phyloP scores from a whole-genome alignment of 2,888 invertebrate genomes.

The Netelia melanura region DNA sequence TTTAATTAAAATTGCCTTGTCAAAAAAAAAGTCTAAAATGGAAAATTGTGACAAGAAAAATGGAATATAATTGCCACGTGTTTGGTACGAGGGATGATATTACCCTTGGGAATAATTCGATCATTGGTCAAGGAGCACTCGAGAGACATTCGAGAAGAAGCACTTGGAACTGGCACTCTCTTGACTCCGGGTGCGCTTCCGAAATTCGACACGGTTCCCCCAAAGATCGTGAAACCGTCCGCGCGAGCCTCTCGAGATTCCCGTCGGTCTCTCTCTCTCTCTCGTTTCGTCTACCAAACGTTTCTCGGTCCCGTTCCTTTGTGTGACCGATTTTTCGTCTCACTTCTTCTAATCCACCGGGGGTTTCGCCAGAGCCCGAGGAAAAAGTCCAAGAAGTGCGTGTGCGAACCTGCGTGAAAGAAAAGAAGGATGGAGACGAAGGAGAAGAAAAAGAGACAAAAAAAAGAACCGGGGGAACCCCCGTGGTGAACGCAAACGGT shows the following conservation, averaged over 20 bases:
- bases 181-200: constrained; percentile 67
- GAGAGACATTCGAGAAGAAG: constrained; percentile 46
- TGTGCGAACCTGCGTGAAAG: constrained; percentile 60
- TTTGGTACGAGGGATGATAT: neutral
- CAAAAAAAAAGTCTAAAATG: too few species aligned
- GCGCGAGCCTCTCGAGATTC: constrained; percentile 27
- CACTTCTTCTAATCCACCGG: constrained; percentile 57
- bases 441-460: constrained; percentile 58
- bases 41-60: neutral
- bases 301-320: constrained; percentile 34
- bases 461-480: constrained; percentile 74
- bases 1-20: neutral
- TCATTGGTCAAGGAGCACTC: constrained; percentile 41
- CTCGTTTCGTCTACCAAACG: neutral
- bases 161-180: constrained; percentile 46
- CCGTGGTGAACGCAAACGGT: constrained; percentile 79
- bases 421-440: constrained; percentile 62
- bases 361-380: constrained; percentile 31
- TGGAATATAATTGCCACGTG: neutral
- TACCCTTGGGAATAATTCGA: constrained; percentile 21
- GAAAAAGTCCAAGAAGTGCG: constrained; percentile 57
- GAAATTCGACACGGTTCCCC: constrained; percentile 70
- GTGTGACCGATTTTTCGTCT: constrained; percentile 65
- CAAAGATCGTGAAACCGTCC: constrained; percentile 45
- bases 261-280: constrained; percentile 40